Conservation (phyloP, 37 sponge, comb jelly and placozoan genomes). For the Haliclona indistincta region DNA sequence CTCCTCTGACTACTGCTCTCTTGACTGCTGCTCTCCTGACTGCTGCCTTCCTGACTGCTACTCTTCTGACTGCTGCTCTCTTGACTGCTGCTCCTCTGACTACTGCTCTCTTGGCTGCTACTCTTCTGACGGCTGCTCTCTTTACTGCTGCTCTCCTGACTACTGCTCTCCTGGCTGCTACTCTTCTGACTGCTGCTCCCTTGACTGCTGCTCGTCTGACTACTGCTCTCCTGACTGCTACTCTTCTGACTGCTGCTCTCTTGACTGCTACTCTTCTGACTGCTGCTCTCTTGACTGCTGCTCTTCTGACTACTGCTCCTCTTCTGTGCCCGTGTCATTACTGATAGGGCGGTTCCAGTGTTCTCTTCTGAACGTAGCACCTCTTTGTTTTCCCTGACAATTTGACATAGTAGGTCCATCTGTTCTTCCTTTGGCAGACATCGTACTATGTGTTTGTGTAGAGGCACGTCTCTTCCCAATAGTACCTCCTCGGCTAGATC, state of each 20-base stretch:
- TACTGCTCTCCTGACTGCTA: too few species aligned
- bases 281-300: not conserved
- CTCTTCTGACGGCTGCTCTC: not conserved
- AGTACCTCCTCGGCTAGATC: constrained; percentile 3
- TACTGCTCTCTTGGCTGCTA: not conserved
- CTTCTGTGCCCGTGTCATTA: not conserved
- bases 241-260: too few species aligned
- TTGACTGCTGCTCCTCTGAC: not conserved
- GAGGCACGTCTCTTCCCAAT: constrained; percentile 9
- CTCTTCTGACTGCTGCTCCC: too few species aligned
- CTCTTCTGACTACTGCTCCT: not conserved
- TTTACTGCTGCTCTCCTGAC: too few species aligned
- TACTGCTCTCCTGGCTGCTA: too few species aligned
- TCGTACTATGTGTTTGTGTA: not conserved
- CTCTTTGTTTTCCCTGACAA: not conserved
- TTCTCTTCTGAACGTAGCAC: not conserved
- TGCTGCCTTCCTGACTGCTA: too few species aligned
- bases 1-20: too few species aligned
- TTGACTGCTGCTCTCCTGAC: too few species aligned
- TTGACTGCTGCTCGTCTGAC: too few species aligned
- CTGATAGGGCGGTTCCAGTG: constrained; percentile 2
- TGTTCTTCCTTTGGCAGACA: constrained; percentile 10
- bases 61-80: too few species aligned
- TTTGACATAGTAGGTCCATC: not conserved
- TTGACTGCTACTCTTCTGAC: not conserved